These are phyloP conservation scores for Pseudomyrmex gracilis DNA, from an alignment of 1,140 invertebrate genomes.

Conservation along the genomic window DNA sequence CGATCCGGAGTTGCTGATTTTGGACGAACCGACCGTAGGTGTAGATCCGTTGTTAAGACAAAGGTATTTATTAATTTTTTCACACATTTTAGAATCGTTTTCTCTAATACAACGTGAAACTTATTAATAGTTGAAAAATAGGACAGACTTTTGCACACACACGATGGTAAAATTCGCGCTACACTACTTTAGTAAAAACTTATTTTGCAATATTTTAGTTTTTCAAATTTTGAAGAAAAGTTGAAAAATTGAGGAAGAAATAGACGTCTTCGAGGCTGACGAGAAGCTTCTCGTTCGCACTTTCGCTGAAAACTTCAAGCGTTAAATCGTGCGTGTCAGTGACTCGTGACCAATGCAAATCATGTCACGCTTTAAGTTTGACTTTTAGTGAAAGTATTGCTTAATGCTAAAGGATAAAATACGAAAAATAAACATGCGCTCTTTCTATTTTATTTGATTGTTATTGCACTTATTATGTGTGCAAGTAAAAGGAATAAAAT, in stretches of 20 bases:
- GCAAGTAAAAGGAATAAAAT: no score
- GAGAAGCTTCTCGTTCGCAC: not conserved
- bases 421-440: slow-evolving; percentile 4
- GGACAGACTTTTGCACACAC: not conserved
- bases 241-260: slow-evolving; percentile 3
- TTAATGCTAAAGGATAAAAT: not conserved
- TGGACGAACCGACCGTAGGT: slow-evolving; percentile 98
- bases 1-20: slow-evolving; percentile 95
- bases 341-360: slow-evolving; percentile 22
- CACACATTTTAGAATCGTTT: not conserved
- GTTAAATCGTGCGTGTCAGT: slow-evolving; percentile 4
- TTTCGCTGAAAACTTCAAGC: slow-evolving; percentile 22
- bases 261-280: not conserved
- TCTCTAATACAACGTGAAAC: not conserved
- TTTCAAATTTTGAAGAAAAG: not conserved
- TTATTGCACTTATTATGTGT: no score
- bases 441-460: not conserved
- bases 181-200: no score
- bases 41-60: slow-evolving; percentile 95
- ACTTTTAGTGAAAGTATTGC: slow-evolving; percentile 52
- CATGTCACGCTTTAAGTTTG: slow-evolving; percentile 47
- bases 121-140: not conserved
- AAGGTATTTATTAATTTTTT: slow-evolving; percentile 84
- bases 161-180: not conserved
- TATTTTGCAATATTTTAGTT: no score